These are phyloP conservation scores for Apodemus sylvaticus DNA, from an alignment of 2,113 vertebrate species.

Conservation along the genomic window DNA sequence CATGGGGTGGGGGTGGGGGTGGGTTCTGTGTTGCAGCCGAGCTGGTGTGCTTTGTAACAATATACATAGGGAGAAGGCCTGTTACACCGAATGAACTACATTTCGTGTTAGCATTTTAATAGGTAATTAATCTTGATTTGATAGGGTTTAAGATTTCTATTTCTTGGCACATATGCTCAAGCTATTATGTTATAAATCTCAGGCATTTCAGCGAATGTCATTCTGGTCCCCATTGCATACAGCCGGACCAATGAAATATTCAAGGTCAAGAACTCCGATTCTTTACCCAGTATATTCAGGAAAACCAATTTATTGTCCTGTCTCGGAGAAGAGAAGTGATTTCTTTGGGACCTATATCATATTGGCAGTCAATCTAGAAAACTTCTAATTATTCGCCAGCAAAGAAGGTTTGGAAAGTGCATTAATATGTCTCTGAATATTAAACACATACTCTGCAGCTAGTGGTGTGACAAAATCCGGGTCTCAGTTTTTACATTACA, in stretches of 20 bases:
- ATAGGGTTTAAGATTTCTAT: constrained; percentile 85
- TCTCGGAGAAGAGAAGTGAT: constrained; percentile 78
- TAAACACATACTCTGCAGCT: constrained; percentile 30
- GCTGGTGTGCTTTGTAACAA: constrained; percentile 52
- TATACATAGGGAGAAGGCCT: constrained; percentile 58
- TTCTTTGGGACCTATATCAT: constrained; percentile 85
- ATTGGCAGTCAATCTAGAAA: constrained; percentile 83
- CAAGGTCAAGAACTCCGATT: constrained; percentile 88
- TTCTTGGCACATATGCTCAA: constrained; percentile 86
- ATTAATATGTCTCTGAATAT: constrained; percentile 69
- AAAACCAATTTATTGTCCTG: constrained; percentile 87
- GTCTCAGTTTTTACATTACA: constrained; percentile 53
- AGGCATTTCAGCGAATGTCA: constrained; percentile 87
- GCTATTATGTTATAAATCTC: constrained; percentile 90
- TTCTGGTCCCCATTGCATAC: constrained; percentile 87
- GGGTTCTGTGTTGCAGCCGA: constrained; percentile 51
- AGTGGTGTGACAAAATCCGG: constrained; percentile 26
- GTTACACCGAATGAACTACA: constrained; percentile 82
- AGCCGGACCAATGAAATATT: constrained; percentile 85
- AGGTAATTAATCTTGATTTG: constrained; percentile 90
- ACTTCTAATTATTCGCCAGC: constrained; percentile 74
- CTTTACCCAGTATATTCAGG: constrained; percentile 84
- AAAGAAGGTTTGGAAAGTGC: constrained; percentile 58
- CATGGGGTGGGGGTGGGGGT: too few relatives aligned
- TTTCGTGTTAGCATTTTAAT: constrained; percentile 83